phyloP scores from a whole-genome alignment of 2,797 vertebrate species.

The Hydrocynus forskahlii region DNA sequence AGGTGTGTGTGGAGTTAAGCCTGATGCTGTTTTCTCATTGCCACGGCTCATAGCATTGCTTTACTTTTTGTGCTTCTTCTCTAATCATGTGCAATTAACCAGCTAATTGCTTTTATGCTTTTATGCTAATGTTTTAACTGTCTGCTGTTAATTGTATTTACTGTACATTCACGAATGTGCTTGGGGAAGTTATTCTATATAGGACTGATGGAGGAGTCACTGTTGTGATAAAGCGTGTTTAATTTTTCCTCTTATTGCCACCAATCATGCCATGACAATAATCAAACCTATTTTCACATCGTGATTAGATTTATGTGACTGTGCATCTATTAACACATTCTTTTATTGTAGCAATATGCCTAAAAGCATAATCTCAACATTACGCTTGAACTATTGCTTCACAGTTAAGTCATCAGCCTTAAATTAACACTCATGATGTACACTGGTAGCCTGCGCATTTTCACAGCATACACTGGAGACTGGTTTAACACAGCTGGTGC shows the following conservation, averaged over 20 bases:
- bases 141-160: slow-evolving; percentile 8
- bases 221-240: neutral
- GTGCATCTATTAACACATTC: slow-evolving; percentile 46
- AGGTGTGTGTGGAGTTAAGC: slow-evolving; percentile 35
- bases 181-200: neutral
- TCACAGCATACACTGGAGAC: slow-evolving; percentile 41
- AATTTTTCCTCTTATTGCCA: neutral
- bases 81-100: slow-evolving; percentile 36
- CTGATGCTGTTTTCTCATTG: slow-evolving; percentile 30
- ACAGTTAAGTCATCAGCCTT: slow-evolving; percentile 43
- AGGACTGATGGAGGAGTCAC: neutral
- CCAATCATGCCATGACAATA: neutral
- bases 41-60: slow-evolving; percentile 22
- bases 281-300: slow-evolving; percentile 29
- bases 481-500: slow-evolving; percentile 44
- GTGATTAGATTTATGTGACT: slow-evolving; percentile 29
- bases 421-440: slow-evolving; percentile 45
- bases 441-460: slow-evolving; percentile 27
- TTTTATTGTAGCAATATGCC: slow-evolving; percentile 31
- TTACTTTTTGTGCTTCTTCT: slow-evolving; percentile 28
- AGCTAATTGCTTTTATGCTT: slow-evolving; percentile 25
- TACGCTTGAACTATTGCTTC: slow-evolving; percentile 42
- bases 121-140: slow-evolving; percentile 3
- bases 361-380: slow-evolving; percentile 35
- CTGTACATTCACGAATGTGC: neutral